Conservation (phyloP, 2,888 invertebrate species). For the Luperina testacea region DNA sequence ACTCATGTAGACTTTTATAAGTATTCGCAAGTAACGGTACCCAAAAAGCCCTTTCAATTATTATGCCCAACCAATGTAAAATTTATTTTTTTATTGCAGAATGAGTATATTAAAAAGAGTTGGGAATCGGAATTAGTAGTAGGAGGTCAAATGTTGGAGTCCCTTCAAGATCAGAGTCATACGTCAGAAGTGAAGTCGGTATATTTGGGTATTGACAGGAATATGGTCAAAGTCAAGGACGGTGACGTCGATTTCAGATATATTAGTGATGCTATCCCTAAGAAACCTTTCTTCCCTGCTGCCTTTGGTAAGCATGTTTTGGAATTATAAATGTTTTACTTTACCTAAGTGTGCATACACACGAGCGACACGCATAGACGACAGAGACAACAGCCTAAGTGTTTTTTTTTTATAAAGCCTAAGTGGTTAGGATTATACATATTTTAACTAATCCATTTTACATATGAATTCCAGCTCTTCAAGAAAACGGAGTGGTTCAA, state of each 20-base stretch:
- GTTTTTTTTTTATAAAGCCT: no score
- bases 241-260: slow-evolving; percentile 88
- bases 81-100: slow-evolving; percentile 60
- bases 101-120: slow-evolving; percentile 47
- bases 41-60: not conserved
- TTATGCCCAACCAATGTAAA: not conserved
- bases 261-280: slow-evolving; percentile 86
- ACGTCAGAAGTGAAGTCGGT: slow-evolving; percentile 73
- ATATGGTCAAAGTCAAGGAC: slow-evolving; percentile 80
- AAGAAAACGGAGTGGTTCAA: slow-evolving; percentile 84
- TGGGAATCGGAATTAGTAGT: slow-evolving; percentile 65
- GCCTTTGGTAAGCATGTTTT: slow-evolving; percentile 69
- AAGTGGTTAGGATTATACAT: no score
- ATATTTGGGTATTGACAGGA: slow-evolving; percentile 87
- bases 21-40: no score
- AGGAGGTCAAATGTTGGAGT: slow-evolving; percentile 81
- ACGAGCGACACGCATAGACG: not conserved
- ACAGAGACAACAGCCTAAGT: slow-evolving; percentile 2
- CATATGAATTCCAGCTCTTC: slow-evolving; percentile 73
- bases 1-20: not conserved
- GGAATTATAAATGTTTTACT: not conserved
- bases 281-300: slow-evolving; percentile 87
- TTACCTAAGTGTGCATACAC: not conserved
- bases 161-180: slow-evolving; percentile 73
- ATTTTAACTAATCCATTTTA: not conserved